Base-by-base conservation (phyloP, 2,113 vertebrate genomes). In the Macquaria ambigua region DNA sequence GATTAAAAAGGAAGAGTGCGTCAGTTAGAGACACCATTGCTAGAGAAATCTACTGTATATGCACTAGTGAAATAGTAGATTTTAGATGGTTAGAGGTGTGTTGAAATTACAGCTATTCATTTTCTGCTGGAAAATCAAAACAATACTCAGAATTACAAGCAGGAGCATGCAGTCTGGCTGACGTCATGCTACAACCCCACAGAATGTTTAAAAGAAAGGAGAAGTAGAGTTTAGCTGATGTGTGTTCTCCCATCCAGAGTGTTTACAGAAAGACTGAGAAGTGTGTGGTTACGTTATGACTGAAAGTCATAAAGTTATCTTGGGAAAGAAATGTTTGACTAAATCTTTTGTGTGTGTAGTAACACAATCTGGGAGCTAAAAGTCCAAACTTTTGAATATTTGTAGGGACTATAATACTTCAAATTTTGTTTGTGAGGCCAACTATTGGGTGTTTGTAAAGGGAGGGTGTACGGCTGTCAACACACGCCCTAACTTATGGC, bases 251-350 rank as follows among this genome's bases (percentile, higher is more conserved):
- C 8, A 4, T 18, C 6, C 53, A 5, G 23, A 53, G 16, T 61
- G 74, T 86, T 81, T 90, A 74, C 28, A 77, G 61, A 69, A 28
- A 70, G 50, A 56, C 8, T 56, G 0, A 59, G 39, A 50, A 6
- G 37, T n/a, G 39, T 39, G 31, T 0, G 20, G 37, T 83, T 28
- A 63, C 3, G 14, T 69, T 34, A 25, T 20, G 14, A 8, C 37
- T 84, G 0, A 39, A 62, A 46, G 18, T 71, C 50, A 31, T 31
- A 31, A 31, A 31, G 28, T 31, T 31, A 28, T 41, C 23, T 63
- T 28, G 6, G 39, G 43, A 43, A 70, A 70, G 37, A 75, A 58
- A 81, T 87, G 31, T 62, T 55, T 43, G 9, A 37, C n/a, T 20
- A 3, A 48, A 59, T 56, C 8, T 23, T 48, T 3, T 28, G 28